Percentiles rank a stretch among this genome's conserved stretches.
phyloP scores from a whole-genome alignment of 2,797 vertebrate genomes.

The Enteromius trimaculatus region DNA sequence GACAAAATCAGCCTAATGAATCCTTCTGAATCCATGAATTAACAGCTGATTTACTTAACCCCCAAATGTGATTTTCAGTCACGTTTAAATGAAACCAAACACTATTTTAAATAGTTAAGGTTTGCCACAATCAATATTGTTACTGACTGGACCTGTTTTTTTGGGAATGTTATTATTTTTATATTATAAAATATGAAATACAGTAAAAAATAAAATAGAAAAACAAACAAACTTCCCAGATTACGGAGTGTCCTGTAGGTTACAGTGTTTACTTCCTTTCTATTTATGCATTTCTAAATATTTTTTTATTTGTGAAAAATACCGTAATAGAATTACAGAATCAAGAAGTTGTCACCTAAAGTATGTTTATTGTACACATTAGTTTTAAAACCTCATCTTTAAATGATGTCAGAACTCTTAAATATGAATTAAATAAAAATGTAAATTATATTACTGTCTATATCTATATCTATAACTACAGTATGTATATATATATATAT shows the following conservation, averaged over 20 bases:
- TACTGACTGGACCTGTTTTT: background rate
- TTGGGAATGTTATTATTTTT: background rate
- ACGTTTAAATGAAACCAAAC: background rate
- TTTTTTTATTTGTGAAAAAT: too few species aligned
- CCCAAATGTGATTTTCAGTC: background rate
- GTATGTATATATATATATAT: background rate
- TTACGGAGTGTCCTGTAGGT: too few species aligned
- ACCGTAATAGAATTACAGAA: too few species aligned
- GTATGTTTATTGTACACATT: too few species aligned
- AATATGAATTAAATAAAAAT: background rate
- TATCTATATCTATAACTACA: too few species aligned
- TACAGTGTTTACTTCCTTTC: too few species aligned
- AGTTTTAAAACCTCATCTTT: background rate
- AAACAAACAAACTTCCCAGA: background rate
- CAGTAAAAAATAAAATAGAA: background rate
- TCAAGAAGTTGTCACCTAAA: too few species aligned
- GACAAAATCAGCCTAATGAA: background rate
- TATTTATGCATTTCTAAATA: too few species aligned
- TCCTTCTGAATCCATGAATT: background rate
- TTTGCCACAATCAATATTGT: background rate
- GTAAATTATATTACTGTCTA: too few species aligned
- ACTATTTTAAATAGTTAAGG: background rate
- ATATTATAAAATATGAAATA: background rate
- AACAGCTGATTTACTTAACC: background rate
- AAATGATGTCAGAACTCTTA: background rate